Base-by-base conservation (phyloP, 2,113 vertebrate genomes). In the Antechinus flavipes region DNA sequence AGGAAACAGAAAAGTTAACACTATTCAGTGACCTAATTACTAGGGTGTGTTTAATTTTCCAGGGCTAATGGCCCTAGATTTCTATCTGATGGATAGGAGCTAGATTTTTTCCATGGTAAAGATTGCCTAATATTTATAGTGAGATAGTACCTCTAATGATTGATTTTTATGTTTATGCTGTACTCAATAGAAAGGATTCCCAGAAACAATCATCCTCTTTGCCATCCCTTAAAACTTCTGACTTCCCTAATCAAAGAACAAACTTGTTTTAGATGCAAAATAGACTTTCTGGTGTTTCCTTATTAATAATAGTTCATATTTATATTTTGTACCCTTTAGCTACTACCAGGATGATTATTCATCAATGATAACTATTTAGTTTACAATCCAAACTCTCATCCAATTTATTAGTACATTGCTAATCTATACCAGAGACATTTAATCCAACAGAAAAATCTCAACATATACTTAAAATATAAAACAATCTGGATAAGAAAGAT, bases 21-120 rank as follows among this genome's bases (percentile, higher is more conserved):
- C 22, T 95, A 55, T 24, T 93, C 24, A 94, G 27, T 94, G 68
- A 96, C 55, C 93, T 95, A 91, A 97, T 94, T 94, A 93, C 42
- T 93, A 54, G 92, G 50, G 30, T 93, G 93, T 27, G 52, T 94
- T 90, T 93, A 10, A 58, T 91, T 96, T 97, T 96, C 91, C 90
- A 50, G 1, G 7, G 92, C 90, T 30, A 93, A 91, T 61, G 49
- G 89, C 23, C 19, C 47, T 89, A 92, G 30, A 19, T 95, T 94
- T 95, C 30, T 89, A 95, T 93, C 26, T 16, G 61, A 42, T 90
- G 90, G 24, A 8, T 49, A n/a, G 54, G 91, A 94, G 93, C 24
- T 90, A 61, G 23, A 42, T 26, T 56, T 2, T 91, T 90, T 53
- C 91, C 35, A 42, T 84, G 68, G 35, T 8, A 84, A 84, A 42